Base-by-base conservation (phyloP, 1,140 invertebrate species). In the Popillia japonica region DNA sequence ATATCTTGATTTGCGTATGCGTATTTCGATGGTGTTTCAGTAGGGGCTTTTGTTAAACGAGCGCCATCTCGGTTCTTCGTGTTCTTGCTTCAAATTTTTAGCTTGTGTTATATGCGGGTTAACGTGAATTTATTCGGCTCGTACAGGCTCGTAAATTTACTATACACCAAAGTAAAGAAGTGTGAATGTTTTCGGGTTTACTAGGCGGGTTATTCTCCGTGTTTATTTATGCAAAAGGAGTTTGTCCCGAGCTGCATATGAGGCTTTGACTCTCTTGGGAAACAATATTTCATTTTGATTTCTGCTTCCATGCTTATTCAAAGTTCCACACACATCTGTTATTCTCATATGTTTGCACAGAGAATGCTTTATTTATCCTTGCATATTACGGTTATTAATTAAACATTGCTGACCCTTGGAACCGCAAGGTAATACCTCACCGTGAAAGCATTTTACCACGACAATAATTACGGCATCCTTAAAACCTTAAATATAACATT, bases 281-380 rank as follows among this genome's bases (percentile, higher is more conserved):
- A 68, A 68, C 22, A 27, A 68, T 68, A 68, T 68, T 68, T 68
- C 61, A 68, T 68, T 68, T 68, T 68, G 61, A 68, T 68, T 68
- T 68, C 27, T 68, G 20, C 61, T 68, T 68, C 3, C 22, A 68
- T 20, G 61, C 10, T 48, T 7, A n/a, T n/a, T n/a, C 2, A 17
- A 48, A 48, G 22, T 68, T 68, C 11, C 22, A 68, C 22, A 27
- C 22, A 68, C 61, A 68, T 68, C 22, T 68, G 61, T 34, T 68
- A 68, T 68, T 17, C 22, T 14, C 61, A 34, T 22, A 10, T 11
- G 7, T 68, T 17, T 11, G 8, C 11, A 22, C 9, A 68, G 20
- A 10, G 9, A 9, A n/a, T 14, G 27, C 22, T 68, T 68, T 68
- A 68, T 68, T 68, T 68, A 22, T 68, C 22, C 11, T 23, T 11